These are phyloP conservation scores for Sicus ferrugineus DNA, from an alignment of 2,888 invertebrate genomes.

Conservation along the genomic window DNA sequence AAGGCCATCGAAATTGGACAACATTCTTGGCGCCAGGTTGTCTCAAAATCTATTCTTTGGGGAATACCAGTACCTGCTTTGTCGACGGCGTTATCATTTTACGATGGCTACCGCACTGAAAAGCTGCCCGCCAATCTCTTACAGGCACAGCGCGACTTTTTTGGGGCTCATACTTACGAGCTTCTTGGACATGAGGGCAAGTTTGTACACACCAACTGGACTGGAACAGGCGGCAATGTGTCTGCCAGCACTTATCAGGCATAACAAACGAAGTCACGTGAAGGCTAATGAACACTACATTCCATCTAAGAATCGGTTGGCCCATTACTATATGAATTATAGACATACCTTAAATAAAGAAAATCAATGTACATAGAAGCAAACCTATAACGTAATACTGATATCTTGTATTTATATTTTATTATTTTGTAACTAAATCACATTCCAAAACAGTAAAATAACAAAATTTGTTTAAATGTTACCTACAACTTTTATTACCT, in stretches of 20 bases:
- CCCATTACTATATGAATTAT: neutral
- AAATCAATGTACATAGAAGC: neutral
- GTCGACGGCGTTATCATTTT: conserved; percentile 93
- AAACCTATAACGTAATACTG: neutral
- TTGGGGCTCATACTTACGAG: conserved; percentile 99
- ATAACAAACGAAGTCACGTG: conserved; percentile 58
- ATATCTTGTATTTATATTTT: neutral
- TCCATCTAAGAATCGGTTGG: neutral
- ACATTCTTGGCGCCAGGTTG: conserved; percentile 84
- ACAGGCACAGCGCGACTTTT: conserved; percentile 98
- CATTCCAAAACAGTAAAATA: neutral
- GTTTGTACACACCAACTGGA: conserved; percentile 98
- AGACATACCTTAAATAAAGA: neutral
- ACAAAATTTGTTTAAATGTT: neutral
- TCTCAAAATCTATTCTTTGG: conserved; percentile 73
- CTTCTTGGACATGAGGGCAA: conserved; percentile 83
- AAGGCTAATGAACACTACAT: neutral
- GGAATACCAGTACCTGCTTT: conserved; percentile 96
- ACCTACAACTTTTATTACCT: neutral
- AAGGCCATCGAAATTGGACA: conserved; percentile 83
- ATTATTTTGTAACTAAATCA: neutral
- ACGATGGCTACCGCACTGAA: conserved; percentile 91
- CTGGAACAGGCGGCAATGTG: conserved; percentile 95
- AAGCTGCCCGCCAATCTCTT: conserved; percentile 93
- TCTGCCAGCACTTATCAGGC: conserved; percentile 92